Base-by-base conservation (phyloP, 1,140 invertebrate species). In the Drosophila erecta region DNA sequence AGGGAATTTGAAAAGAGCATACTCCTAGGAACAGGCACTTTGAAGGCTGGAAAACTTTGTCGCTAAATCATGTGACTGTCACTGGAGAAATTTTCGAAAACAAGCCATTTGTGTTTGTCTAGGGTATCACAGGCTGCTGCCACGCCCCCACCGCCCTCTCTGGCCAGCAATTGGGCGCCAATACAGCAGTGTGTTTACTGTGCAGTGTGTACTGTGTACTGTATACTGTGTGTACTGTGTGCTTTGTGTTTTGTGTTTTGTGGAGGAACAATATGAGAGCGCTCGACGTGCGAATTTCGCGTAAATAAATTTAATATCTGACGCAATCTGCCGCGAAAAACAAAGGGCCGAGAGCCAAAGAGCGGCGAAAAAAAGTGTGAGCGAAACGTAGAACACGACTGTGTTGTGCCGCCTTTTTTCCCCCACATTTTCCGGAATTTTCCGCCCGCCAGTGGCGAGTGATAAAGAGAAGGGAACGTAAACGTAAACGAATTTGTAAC, bases 251-350 rank as follows among this genome's bases (percentile, higher is more conserved):
- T 8, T n/a, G 15, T 1, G 41, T 10, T 38, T 14, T 38, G 38
- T 7, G 30, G 11, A 4, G 10, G 7, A 7, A 62, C 66, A 70
- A 70, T 70, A 70, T 55, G 66, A 69, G 66, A 66, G 54, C 55
- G 47, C 59, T 50, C 49, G 44, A 77, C 80, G 81, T 86, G 78
- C 64, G 77, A 81, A 85, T 74, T 85, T 81, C 60, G 60, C 62
- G 74, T 66, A 86, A 85, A 85, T 85, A 86, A 85, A 85, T 85
- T 81, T 71, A 86, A 85, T 81, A 86, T 85, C 83, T 81, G 78
- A 75, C 78, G 65, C 81, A 85, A 85, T 87, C 81, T 85, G 83
- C 74, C 54, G 54, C 54, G 72, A 64, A 46, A 71, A 62, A 84
- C 49, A 76, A 54, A 17, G 30, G 30, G 47, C 44, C 24, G 14